These are phyloP conservation scores for Rhinoderma darwinii DNA, from an alignment of 2,113 vertebrate genomes.

Conservation along the genomic window DNA sequence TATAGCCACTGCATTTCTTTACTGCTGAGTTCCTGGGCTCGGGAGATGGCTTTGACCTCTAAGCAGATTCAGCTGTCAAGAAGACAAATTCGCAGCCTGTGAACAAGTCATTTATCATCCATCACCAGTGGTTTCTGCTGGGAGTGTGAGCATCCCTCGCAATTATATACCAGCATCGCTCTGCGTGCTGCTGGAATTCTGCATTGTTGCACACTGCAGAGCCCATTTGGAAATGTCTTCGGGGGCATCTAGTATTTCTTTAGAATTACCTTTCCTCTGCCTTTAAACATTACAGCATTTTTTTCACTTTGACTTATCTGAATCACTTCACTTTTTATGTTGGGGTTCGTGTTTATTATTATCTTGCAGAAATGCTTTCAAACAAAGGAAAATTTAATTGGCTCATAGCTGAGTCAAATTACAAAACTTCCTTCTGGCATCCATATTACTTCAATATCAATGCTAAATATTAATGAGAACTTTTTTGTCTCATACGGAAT, in stretches of 20 bases:
- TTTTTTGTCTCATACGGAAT: neutral
- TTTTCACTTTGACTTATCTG: neutral
- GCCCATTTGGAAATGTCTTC: constrained; percentile 44
- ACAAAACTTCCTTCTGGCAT: neutral
- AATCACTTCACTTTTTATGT: neutral
- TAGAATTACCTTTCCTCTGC: neutral
- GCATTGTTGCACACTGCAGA: constrained; percentile 43
- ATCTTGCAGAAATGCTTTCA: neutral
- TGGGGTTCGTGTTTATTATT: neutral
- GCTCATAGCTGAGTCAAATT: neutral
- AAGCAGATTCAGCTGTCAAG: constrained; percentile 69
- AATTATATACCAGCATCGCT: constrained; percentile 58
- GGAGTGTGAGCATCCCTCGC: constrained; percentile 51
- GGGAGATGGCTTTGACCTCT: constrained; percentile 63
- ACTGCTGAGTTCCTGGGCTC: constrained; percentile 49
- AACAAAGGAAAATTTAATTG: neutral
- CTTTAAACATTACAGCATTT: neutral
- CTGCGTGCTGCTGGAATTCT: constrained; percentile 33
- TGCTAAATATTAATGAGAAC: neutral
- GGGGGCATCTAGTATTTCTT: constrained; percentile 40
- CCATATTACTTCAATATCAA: neutral
- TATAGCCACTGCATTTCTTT: constrained; percentile 35
- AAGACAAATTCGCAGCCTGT: constrained; percentile 69
- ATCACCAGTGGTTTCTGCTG: constrained; percentile 66
- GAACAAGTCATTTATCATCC: constrained; percentile 70